Evolutionary conservation across 2,888 invertebrate genomes (phyloP), one percentile per base, ranked within the genome.

Genomic region (Lasioglossum calceatum): DNA sequence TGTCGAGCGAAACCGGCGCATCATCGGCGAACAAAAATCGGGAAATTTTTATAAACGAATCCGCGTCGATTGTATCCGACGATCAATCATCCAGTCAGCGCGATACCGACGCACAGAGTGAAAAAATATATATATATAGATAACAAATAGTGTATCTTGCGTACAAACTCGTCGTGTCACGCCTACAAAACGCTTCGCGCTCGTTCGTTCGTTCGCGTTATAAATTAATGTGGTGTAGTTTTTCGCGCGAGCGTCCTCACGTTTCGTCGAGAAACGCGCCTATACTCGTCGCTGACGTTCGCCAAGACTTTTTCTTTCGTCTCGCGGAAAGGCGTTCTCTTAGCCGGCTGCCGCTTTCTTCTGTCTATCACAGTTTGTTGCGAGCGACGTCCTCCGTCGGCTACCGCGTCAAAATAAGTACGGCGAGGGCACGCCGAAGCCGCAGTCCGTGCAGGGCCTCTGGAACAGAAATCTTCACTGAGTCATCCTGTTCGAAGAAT

Each of bases 361-460:
- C 42, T 75, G 50, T 81, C 76, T 88, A 84, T 89, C 75, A 83
- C 80, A 85, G 85, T 79, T 84, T 23, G 82, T 67, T 86, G 82
- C 74, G 78, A 84, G 81, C 64, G 80, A 88, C 85, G 82, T 84
- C 82, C 75, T 79, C 74, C 16, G 7, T 88, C 70, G 71, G 42
- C 36, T 73, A 12, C 75, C n/a, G 32, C 27, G 74, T 87, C 82
- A 91, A 71, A 92, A 90, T 27, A 89, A 81, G 54, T 89, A 91
- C 44, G 90, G 90, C 79, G 90, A 92, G 4, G 93, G 93, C 74
- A 93, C 91, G 39, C 85, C 80, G 54, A 93, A 93, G 39, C 88
- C 88, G 78, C 93, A 93, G 1, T 92, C 88, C 23, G 82, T 61
- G 85, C 93, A 93, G 44, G 36, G 71, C 85, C 88, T 92, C 93